Evolutionary conservation across 1,140 invertebrate genomes (phyloP).

Genomic region (Sarcophaga peregrina): DNA sequence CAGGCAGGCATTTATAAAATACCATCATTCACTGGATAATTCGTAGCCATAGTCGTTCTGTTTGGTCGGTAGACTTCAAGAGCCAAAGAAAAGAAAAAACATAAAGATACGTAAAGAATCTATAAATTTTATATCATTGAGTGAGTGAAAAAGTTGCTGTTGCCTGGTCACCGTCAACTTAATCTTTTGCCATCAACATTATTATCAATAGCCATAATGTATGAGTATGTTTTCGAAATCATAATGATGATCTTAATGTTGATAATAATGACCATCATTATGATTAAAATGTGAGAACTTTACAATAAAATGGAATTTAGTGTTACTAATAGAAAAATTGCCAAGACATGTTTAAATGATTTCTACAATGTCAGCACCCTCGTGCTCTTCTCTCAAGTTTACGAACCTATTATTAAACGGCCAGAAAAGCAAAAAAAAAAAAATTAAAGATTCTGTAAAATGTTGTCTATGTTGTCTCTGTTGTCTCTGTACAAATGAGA

Average conservation of each 20-base stretch:
- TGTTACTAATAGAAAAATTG: slow-evolving; percentile 45
- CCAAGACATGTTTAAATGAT: slow-evolving; percentile 41
- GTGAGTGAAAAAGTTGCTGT: neutral
- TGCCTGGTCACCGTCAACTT: neutral
- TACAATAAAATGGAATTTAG: slow-evolving; percentile 54
- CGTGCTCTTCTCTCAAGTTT: no score
- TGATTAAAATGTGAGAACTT: slow-evolving; percentile 51
- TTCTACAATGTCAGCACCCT: neutral
- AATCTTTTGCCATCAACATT: slow-evolving; percentile 4
- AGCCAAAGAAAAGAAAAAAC: neutral
- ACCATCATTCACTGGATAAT: neutral
- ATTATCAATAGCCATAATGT: slow-evolving; percentile 8
- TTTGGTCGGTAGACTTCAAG: neutral
- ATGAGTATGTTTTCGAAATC: neutral
- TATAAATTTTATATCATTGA: no score
- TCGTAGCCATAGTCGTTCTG: neutral
- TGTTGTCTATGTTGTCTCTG: neutral
- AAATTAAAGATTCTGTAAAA: neutral
- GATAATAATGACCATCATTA: neutral
- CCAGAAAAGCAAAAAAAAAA: neutral
- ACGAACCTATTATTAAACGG: no score
- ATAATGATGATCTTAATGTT: neutral
- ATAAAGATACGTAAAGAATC: neutral
- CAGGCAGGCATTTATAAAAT: slow-evolving; percentile 1
- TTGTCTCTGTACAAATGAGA: no score